Evolutionary conservation across 2,888 invertebrate genomes (phyloP).

Genomic region (Eumacrocentrus americanus): DNA sequence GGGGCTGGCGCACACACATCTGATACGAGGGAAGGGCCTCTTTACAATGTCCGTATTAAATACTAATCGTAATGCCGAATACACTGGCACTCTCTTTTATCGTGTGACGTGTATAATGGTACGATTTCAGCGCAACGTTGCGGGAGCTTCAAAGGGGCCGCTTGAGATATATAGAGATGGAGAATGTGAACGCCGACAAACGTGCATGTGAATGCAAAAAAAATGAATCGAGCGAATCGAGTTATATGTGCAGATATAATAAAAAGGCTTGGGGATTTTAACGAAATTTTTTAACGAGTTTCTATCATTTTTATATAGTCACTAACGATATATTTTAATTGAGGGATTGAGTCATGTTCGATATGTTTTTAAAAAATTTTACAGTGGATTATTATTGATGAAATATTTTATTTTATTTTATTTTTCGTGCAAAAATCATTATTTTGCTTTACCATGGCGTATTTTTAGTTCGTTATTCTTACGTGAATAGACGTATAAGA

Average conservation of each 20-base stretch:
- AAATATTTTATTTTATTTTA: background rate
- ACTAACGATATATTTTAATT: no score
- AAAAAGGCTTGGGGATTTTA: background rate
- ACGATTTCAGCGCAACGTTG: constrained; percentile 36
- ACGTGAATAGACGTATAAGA: constrained; percentile 8
- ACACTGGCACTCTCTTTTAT: constrained; percentile 33
- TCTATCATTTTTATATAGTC: no score
- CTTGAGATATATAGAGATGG: constrained; percentile 26
- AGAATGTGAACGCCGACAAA: constrained; percentile 27
- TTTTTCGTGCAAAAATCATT: background rate
- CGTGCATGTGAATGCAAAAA: constrained; percentile 24
- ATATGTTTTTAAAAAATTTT: no score
- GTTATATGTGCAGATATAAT: background rate
- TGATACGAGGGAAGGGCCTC: constrained; percentile 55
- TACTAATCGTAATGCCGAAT: constrained; percentile 55
- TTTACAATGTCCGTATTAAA: constrained; percentile 59
- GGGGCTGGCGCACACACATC: constrained; percentile 43
- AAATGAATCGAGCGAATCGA: background rate
- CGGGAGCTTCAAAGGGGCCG: constrained; percentile 38
- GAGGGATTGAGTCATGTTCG: no score
- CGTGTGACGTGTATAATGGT: constrained; percentile 37
- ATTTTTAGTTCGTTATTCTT: constrained; percentile 15
- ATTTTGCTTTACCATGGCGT: background rate
- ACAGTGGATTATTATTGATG: no score
- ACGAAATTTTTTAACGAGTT: background rate